A percentile compares a stretch with the other conserved stretches of the same genome.
Conservation (phyloP, 2,113 vertebrate genomes). For the Regulus satrapa region DNA sequence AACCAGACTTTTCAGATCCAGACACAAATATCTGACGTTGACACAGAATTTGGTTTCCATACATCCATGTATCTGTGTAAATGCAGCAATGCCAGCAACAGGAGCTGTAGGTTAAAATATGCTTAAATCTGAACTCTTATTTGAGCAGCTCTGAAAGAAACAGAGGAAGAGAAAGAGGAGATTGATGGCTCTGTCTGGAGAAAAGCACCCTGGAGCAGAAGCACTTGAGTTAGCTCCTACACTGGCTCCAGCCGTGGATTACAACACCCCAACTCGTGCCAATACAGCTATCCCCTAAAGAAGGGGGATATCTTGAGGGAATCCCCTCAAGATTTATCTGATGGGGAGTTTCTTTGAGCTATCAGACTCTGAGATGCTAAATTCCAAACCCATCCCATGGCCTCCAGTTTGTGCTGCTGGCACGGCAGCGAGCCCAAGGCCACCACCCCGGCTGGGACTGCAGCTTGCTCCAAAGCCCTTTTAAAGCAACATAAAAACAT, state of each 20-base stretch:
- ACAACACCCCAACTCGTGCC: not conserved
- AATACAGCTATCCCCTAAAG: not conserved
- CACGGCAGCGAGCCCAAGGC: not conserved
- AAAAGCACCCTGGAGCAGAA: not conserved
- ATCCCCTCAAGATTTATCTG: not conserved
- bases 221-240: not conserved
- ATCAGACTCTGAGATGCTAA: not conserved
- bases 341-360: not conserved
- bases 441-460: accelerated
- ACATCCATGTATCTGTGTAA: not conserved
- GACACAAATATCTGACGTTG: not conserved
- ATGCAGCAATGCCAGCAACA: not conserved
- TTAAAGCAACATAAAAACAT: not conserved
- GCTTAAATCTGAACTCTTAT: not conserved
- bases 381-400: accelerated
- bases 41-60: not conserved
- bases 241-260: not conserved
- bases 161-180: not conserved
- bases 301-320: no score
- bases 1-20: not conserved
- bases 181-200: not conserved
- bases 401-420: accelerated
- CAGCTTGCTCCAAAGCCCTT: not conserved
- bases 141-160: not conserved
- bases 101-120: accelerated